Base-by-base conservation (phyloP, 2,797 vertebrate genomes). In the Megalops cyprinoides region DNA sequence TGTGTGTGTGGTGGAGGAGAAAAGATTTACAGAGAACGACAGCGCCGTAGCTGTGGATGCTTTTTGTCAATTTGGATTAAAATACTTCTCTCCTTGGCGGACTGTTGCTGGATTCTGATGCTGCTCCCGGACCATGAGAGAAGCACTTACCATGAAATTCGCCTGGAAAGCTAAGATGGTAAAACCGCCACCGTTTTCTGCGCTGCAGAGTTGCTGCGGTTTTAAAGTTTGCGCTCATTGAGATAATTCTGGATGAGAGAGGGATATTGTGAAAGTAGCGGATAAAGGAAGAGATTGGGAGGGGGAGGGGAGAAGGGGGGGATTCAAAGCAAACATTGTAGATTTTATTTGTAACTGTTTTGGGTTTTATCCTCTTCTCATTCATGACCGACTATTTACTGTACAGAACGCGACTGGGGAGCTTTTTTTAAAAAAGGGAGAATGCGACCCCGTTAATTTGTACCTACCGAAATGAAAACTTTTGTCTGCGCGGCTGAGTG, bases 121-220 rank as follows among this genome's bases (percentile, higher is more conserved):
- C 91, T 86, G 92, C 89, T 87, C 74, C 88, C 87, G 87, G 91
- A 94, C 82, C 88, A 94, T 92, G 94, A 91, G 90, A 91, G 93
- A 95, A 91, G 88, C 90, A 77, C 92, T 95, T 93, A 96, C 94
- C 90, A 98, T 98, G 97, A 97, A 95, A 95, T 95, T 97, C 93
- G 95, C 95, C 91, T 97, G 96, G 96, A 96, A 92, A 95, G 94
- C 93, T 96, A 97, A 97, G 95, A 97, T 97, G 97, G 97, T 97
- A 97, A 93, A 73, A 69, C 42, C 42, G 6, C 37, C 74, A 56
- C 42, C 39, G 18, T 48, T 85, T 87, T 62, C 78, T 74, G 76
- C 67, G 76, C 58, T 85, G 82, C 31, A 81, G 77, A 79, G 86
- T 89, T 85, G 85, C 87, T 88, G 84, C 82, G 86, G 86, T 85